phyloP scores from a whole-genome alignment of 2,113 vertebrate species.

The Bettongia penicillata region DNA sequence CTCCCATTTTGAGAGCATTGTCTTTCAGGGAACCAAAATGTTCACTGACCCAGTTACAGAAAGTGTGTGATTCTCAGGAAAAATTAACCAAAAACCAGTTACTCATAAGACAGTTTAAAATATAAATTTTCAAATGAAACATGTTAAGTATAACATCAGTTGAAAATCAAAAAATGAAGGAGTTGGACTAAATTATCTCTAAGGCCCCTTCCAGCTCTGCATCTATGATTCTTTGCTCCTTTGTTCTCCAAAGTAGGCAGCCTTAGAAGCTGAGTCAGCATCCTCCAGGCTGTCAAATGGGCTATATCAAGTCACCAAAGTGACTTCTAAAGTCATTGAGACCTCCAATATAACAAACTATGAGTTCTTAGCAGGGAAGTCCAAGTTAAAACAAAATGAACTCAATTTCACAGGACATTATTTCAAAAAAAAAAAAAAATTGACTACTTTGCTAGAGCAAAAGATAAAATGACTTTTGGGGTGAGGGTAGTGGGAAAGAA shows the following conservation, averaged over 20 bases:
- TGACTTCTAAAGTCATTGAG: background rate
- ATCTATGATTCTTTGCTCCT: background rate
- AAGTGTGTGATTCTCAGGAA: constrained; percentile 24
- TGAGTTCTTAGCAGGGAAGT: background rate
- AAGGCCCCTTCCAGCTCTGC: background rate
- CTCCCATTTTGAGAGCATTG: constrained; percentile 36
- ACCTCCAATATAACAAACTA: background rate
- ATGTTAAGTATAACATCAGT: constrained; percentile 39
- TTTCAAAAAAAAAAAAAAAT: background rate
- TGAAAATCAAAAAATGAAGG: background rate
- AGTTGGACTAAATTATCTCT: background rate
- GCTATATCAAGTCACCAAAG: background rate
- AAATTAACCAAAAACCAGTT: constrained; percentile 17
- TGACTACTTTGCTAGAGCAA: background rate
- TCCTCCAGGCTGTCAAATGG: background rate
- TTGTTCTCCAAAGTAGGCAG: background rate
- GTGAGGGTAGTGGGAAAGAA: background rate
- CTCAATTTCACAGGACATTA: background rate
- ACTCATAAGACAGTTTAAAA: constrained; percentile 34
- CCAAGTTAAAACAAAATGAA: background rate
- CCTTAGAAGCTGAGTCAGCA: constrained; percentile 19
- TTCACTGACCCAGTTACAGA: constrained; percentile 62
- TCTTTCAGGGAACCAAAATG: constrained; percentile 60
- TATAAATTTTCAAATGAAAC: constrained; percentile 39
- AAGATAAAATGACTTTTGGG: background rate